Evolutionary conservation across 2,797 vertebrate species (phyloP).

Genomic region (Danio albolineatus): DNA sequence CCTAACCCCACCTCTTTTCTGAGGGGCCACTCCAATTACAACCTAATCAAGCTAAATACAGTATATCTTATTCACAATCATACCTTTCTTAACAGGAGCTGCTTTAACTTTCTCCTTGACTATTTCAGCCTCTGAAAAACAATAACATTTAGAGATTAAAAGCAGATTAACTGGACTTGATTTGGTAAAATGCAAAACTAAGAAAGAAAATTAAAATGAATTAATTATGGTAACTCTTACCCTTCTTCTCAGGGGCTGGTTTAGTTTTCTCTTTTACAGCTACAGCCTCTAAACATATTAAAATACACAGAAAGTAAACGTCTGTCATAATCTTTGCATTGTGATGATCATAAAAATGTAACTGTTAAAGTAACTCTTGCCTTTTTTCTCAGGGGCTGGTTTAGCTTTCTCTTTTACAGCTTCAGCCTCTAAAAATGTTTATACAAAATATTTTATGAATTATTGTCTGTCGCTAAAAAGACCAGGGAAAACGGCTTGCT

Average conservation of each 20-base stretch:
- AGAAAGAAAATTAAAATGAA: not conserved
- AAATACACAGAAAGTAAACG: not conserved
- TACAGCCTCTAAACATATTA: not conserved
- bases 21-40: too few species aligned
- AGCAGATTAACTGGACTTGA: not conserved
- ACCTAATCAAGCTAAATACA: too few species aligned
- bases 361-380: not conserved
- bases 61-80: not conserved
- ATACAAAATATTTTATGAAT: not conserved
- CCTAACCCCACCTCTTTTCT: too few species aligned
- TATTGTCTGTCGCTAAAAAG: not conserved
- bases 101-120: slow-evolving; percentile 44
- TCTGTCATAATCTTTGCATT: not conserved
- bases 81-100: slow-evolving; percentile 30
- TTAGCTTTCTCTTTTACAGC: not conserved
- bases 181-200: not conserved
- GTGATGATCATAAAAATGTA: not conserved
- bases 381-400: slow-evolving; percentile 22
- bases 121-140: slow-evolving; percentile 25
- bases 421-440: slow-evolving; percentile 18
- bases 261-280: not conserved
- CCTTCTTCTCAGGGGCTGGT: slow-evolving; percentile 20
- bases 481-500: not conserved
- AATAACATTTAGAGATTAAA: not conserved
- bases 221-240: not conserved